phyloP scores from a whole-genome alignment of 37 sponge, comb jelly and placozoan genomes.

The Agelas oroides region DNA sequence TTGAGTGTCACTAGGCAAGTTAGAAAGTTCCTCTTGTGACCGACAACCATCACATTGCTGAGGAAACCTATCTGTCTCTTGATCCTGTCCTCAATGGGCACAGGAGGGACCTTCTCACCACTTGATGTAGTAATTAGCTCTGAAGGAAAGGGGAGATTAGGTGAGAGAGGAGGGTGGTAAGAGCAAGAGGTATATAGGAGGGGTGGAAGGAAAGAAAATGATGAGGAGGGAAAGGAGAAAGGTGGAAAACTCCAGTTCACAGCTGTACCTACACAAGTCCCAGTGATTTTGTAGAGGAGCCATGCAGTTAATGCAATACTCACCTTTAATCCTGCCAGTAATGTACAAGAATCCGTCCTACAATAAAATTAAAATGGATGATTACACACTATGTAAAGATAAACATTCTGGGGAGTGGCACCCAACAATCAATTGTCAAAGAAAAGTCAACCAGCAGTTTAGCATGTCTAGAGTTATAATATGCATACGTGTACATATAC shows the following conservation, averaged over 20 bases:
- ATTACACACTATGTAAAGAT: no score
- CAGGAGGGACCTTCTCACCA: conserved; percentile 90
- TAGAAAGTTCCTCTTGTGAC: conserved; percentile 70
- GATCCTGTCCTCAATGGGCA: conserved; percentile 74
- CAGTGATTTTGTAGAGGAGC: no score
- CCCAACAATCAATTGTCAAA: no score
- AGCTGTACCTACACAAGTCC: no score
- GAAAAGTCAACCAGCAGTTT: no score
- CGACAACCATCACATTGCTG: conserved; percentile 77
- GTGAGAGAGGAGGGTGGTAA: background rate
- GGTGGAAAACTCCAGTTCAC: no score
- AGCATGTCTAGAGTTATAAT: no score
- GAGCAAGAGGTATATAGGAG: no score
- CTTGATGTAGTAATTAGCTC: conserved; percentile 90
- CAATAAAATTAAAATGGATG: background rate
- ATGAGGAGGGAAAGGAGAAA: background rate
- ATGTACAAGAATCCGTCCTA: conserved; percentile 73
- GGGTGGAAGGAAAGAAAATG: background rate
- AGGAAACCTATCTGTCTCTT: conserved; percentile 65
- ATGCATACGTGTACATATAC: no score
- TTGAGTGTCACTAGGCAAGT: conserved; percentile 75
- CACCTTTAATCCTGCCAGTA: conserved; percentile 84
- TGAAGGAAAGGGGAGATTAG: background rate
- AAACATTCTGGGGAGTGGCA: no score
- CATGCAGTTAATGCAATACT: no score